Base-by-base conservation (phyloP, 35 echinoderm and acorn worm species). In the Diadema setosum region DNA sequence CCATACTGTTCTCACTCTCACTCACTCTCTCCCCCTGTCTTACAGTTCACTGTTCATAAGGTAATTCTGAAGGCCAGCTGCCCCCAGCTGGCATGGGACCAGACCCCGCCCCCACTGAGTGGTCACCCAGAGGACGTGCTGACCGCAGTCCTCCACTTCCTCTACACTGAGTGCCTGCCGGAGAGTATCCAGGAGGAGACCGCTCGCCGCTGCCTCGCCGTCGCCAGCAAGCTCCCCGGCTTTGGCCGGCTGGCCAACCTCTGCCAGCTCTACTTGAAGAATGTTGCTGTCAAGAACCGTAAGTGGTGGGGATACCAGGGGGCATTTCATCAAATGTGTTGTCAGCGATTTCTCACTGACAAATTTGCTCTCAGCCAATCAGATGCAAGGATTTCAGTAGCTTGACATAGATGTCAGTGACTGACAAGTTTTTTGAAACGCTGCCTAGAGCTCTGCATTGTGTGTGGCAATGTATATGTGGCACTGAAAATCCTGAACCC, bases 121-220 rank as follows among this genome's bases (percentile, higher is more conserved):
- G 76, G 85, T 12, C 39, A 45, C 18, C 45, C 84, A 29, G 89
- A 87, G 32, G 94, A 88, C 23, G 61, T 82, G 39, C 84, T 91
- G 9, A 31, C 45, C 6, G 76, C 73, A 25, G 73, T 96, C 60
- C 46, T 96, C 0, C 85, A 88, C 69, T 96, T 80, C 81, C 30
- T 96, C 16, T 96, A 96, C 46, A 81, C 94, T 24, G 94, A 91
- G 81, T 96, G 94, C 69, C 81, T 96, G 46, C 94, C 94, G 21
- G 61, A 82, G 48, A 87, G 69, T 25, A 46, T 96, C 41, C 42
- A 76, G 4, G 60, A 70, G 21, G 90, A 92, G 23, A 82, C 90
- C 15, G 82, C 85, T 29, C 80, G 87, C 48, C 46, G 67, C 18
- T 88, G 89, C 61, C n/a, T 92, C 4, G 85, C 87, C 42, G 58